Conservation (phyloP, 2,797 vertebrate species). For the Petrocephalus sullivani region DNA sequence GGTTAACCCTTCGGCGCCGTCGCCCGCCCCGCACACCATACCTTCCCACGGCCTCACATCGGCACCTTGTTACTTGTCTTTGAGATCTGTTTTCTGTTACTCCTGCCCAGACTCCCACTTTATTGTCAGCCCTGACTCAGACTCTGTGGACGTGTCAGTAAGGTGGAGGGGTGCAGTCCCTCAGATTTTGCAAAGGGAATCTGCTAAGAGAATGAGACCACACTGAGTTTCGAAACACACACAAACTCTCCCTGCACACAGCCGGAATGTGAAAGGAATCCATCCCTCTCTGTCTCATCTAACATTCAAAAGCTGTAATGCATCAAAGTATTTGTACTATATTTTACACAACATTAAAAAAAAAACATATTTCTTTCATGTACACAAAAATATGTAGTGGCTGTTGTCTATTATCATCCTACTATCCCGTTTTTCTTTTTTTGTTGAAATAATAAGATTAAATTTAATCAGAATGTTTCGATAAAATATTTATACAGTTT, state of each 20-base stretch:
- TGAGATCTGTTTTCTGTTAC: not conserved
- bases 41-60: not conserved
- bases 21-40: not conserved
- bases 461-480: constrained; percentile 19
- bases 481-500: constrained; percentile 23
- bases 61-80: not conserved
- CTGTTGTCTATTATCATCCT: not conserved
- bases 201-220: not conserved
- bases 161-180: not conserved
- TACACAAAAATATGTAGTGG: not conserved
- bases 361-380: not conserved
- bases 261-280: not conserved
- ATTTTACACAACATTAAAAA: not conserved
- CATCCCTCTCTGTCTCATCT: not conserved
- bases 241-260: not conserved
- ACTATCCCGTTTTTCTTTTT: not conserved
- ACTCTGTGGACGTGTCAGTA: not conserved
- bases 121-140: not conserved
- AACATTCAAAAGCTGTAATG: not conserved
- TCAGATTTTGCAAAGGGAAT: not conserved
- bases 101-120: not conserved
- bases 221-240: not conserved
- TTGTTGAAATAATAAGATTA: constrained; percentile 21
- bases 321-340: constrained; percentile 7
- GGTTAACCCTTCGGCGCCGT: not conserved